Evolutionary conservation across 2,797 vertebrate species (phyloP), one percentile per base, ranked within the genome.

Genomic region (Alosa sapidissima): DNA sequence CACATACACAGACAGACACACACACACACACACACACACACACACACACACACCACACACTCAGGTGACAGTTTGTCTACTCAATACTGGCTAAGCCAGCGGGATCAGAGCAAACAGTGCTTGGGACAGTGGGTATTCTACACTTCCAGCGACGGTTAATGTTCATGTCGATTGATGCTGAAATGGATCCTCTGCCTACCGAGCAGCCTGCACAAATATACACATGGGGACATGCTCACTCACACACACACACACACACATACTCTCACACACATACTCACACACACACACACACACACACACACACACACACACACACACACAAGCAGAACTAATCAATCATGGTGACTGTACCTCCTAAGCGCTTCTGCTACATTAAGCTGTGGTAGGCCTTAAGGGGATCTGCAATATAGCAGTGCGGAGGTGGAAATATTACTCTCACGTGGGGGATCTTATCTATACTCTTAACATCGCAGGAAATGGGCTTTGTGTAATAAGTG

Each of bases 31-130:
- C 60, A 14, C 65, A 72, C 9, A 16, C 24, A 11, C 65, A 8
- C 62, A 24, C 62, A 36, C 24, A 24, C 60, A 65, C n/a, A 19
- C 60, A 9, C 33, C 33, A 41, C 10, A 72, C 68, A 19, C 33
- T 36, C 84, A 86, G 86, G 81, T 82, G 75, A 83, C 85, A 84
- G 36, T 68, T 81, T 89, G 82, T 83, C 88, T 90, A 84, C 85
- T 88, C 85, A 84, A 84, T 86, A 85, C 82, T 83, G 84, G 87
- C 84, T 86, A 48, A 81, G 51, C 84, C 58, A 45, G 41, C 10
- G 16, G 3, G 72, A 78, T 6, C 16, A 19, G 41, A 21, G 72
- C 6, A 78, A 78, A 21, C 72, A 78, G 16, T 45, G 36, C 14
- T 78, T 47, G 41, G 72, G 72, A 78, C 16, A 47, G 72, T 19